Conservation (phyloP, 2,888 invertebrate species). For the Prosopocoilus inquinatus region DNA sequence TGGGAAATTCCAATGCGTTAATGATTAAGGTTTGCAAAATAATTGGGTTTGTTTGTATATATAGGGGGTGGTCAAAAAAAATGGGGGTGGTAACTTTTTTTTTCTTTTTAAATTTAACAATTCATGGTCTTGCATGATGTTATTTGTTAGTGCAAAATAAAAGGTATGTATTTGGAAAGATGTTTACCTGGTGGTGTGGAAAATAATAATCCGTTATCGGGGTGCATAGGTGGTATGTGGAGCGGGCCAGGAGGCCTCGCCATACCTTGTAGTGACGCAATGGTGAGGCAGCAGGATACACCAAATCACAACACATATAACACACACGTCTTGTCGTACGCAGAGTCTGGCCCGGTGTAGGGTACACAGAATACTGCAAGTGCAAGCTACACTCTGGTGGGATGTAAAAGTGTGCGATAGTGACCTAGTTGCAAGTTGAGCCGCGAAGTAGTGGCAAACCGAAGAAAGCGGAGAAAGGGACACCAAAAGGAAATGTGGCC, state of each 20-base stretch:
- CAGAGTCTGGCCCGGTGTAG: slow-evolving; percentile 31
- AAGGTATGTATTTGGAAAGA: not conserved
- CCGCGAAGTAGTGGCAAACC: slow-evolving; percentile 50
- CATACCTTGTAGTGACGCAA: slow-evolving; percentile 40
- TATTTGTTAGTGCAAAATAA: not conserved
- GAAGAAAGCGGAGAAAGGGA: slow-evolving; percentile 53
- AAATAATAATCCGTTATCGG: slow-evolving; percentile 50
- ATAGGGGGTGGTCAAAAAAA: too few species aligned
- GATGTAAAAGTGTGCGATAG: slow-evolving; percentile 52
- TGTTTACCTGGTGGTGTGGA: slow-evolving; percentile 46
- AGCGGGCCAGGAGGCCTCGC: slow-evolving; percentile 32
- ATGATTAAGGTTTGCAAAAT: too few species aligned
- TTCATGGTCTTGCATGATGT: not conserved
- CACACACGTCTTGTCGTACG: slow-evolving; percentile 36
- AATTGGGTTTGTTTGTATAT: too few species aligned
- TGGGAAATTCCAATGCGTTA: not conserved
- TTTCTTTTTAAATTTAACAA: not conserved
- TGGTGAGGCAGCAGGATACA: slow-evolving; percentile 33
- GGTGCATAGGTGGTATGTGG: slow-evolving; percentile 45
- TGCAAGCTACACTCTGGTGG: slow-evolving; percentile 42
- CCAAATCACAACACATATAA: slow-evolving; percentile 30
- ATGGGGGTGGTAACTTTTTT: not conserved
- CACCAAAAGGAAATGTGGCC: slow-evolving; percentile 50
- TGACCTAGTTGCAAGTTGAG: slow-evolving; percentile 48
- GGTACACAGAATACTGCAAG: slow-evolving; percentile 34